Evolutionary conservation across 2,888 invertebrate species (phyloP).

Genomic region (Zootermopsis nevadensis): DNA sequence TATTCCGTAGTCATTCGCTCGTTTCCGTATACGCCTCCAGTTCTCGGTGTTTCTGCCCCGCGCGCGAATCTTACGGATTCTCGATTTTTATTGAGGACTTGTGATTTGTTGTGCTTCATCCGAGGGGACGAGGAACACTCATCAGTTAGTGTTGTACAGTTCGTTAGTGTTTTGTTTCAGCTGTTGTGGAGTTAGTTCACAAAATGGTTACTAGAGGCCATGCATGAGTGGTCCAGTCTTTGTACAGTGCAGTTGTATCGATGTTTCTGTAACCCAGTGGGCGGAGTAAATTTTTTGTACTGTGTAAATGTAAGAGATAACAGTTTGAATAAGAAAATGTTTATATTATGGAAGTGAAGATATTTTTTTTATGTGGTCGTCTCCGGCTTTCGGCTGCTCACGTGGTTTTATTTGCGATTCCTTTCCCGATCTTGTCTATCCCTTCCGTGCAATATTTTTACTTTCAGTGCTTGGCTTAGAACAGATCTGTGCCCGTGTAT

Average conservation of each 20-base stretch:
- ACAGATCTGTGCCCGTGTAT: too few species aligned
- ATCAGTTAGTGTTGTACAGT: conserved; percentile 52
- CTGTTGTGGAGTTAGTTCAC: conserved; percentile 49
- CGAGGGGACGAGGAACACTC: conserved; percentile 37
- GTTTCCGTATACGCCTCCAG: conserved; percentile 43
- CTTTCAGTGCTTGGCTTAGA: too few species aligned
- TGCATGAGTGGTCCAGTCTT: conserved; percentile 46
- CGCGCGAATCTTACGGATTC: conserved; percentile 12
- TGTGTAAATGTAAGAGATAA: conserved; percentile 82
- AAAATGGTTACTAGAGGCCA: conserved; percentile 49
- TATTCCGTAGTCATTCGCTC: conserved; percentile 44
- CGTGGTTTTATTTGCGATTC: too few species aligned
- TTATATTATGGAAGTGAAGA: conserved; percentile 58
- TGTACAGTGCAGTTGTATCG: conserved; percentile 54
- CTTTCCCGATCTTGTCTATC: too few species aligned
- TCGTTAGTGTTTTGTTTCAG: conserved; percentile 48
- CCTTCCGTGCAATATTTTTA: too few species aligned
- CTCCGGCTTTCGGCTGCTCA: too few species aligned
- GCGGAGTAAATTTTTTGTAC: conserved; percentile 80
- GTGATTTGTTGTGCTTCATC: conserved; percentile 53
- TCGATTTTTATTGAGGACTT: conserved; percentile 24
- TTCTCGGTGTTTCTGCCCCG: conserved; percentile 36
- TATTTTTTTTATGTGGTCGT: not conserved
- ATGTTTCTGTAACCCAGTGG: conserved; percentile 54
- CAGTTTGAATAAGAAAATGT: conserved; percentile 74